A percentile compares a stretch with the other conserved stretches of the same genome.
Conservation (phyloP, 2,888 invertebrate genomes). For the Nowickia ferox region DNA sequence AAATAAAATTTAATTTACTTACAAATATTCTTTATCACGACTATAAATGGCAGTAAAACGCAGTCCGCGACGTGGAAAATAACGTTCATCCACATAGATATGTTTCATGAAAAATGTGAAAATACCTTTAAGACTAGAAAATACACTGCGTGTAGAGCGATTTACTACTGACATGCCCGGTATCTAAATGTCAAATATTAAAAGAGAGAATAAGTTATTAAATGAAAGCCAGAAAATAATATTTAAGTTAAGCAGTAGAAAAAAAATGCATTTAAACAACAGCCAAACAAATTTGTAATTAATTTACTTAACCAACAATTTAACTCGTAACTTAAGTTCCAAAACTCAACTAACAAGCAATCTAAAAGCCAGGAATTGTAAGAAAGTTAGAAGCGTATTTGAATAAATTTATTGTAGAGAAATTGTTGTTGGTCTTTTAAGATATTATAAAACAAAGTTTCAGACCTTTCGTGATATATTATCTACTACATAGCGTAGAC, state of each 20-base stretch:
- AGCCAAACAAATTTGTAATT: not conserved
- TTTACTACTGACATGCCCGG: conserved; percentile 86
- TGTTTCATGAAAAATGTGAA: conserved; percentile 78
- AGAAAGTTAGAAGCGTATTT: conserved; percentile 3
- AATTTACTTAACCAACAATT: not conserved
- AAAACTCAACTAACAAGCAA: conserved; percentile 6
- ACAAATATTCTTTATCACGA: conserved; percentile 96
- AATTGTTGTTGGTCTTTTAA: conserved; percentile 37
- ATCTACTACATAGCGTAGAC: conserved; percentile 87
- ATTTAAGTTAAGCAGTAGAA: conserved; percentile 10
- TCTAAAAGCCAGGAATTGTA: conserved; percentile 12
- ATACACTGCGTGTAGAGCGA: conserved; percentile 83
- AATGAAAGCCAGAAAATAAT: not conserved
- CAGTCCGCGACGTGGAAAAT: conserved; percentile 91
- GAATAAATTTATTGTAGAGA: conserved; percentile 40
- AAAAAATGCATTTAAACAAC: not conserved
- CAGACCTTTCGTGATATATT: conserved; percentile 87
- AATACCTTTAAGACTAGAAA: conserved; percentile 79
- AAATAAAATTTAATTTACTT: conserved; percentile 82
- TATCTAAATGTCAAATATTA: conserved; percentile 76
- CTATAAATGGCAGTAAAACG: conserved; percentile 94
- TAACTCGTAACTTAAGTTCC: not conserved
- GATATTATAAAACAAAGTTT: conserved; percentile 57
- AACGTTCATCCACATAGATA: conserved; percentile 86
- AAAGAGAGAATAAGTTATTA: conserved; percentile 24